Evolutionary conservation across 2,888 invertebrate species (phyloP).

Genomic region (Nysson spinosus): DNA sequence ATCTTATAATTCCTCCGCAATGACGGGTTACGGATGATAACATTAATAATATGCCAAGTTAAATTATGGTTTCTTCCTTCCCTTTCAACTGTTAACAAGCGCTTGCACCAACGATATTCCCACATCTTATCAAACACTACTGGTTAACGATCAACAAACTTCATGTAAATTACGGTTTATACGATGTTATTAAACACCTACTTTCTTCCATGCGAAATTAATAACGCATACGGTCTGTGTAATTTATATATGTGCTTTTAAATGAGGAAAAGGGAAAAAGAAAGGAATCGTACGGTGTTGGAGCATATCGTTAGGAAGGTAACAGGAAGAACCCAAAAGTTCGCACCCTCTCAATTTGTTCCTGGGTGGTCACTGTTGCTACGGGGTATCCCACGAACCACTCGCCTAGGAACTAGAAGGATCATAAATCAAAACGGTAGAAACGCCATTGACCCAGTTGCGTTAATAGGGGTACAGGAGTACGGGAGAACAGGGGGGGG

Average conservation of each 20-base stretch:
- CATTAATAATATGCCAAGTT: constrained; percentile 25
- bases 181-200: neutral
- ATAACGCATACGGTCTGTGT: too few species aligned
- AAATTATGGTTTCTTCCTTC: constrained; percentile 37
- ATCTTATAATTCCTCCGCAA: constrained; percentile 39
- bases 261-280: too few species aligned
- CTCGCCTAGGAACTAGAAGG: constrained; percentile 3
- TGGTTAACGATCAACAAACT: neutral
- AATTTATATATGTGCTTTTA: too few species aligned
- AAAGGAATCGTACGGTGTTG: too few species aligned
- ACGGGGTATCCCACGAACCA: constrained; percentile 1
- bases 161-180: neutral
- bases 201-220: neutral
- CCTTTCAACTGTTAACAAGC: constrained; percentile 5
- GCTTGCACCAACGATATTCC: neutral
- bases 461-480: constrained; percentile 37
- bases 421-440: constrained; percentile 43
- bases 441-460: constrained; percentile 62
- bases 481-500: too few species aligned
- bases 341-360: constrained; percentile 22
- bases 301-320: too few species aligned
- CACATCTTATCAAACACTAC: neutral
- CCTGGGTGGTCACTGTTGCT: constrained; percentile 30
- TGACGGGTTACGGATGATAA: constrained; percentile 25
- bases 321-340: neutral